Evolutionary conservation across 2,113 vertebrate species (phyloP), one percentile per base, ranked within the genome.

Genomic region (Manacus vitellinus): DNA sequence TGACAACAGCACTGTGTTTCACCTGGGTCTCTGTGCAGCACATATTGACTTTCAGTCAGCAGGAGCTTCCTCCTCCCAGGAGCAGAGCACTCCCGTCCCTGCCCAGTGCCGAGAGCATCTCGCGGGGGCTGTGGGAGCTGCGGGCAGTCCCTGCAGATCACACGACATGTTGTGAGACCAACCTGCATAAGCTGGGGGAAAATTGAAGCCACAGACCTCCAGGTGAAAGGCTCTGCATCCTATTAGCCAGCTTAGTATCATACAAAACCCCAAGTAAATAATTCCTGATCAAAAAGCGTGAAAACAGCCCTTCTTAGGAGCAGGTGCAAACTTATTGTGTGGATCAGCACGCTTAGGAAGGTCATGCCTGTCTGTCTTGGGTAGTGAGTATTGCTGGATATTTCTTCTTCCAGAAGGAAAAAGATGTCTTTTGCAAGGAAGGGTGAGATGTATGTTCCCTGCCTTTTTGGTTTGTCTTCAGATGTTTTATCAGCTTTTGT

Each of bases 211-310:
- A 2, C 33, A 59, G 92, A 93, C 76, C 81, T 81, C 8, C 33
- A 43, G 82, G 37, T 30, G 89, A 88, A 89, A 79, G 77, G 82
- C 46, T 62, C 62, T 59, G 71, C 70, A 47, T 67, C 46, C 92
- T 77, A 6, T 92, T 44, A 85, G 46, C 10, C 8, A 52, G 63
- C 75, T 83, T 28, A 20, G 33, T 15, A 6, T 65, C 47, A 1
- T 33, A 30, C 73, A 89, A 7, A 72, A 41, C 70, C 49, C 59
- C 28, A 81, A 92, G 88, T 86, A 89, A 93, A 75, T 87, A 10
- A 68, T 54, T 79, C 76, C 66, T 82, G 73, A 54, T 88, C 17
- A 61, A 88, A 86, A 91, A 27, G 51, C 76, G 18, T 47, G 77
- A 33, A 70, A 85, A 14, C 35, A 49, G 33, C 55, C 51, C 55